Evolutionary conservation across 2,888 invertebrate genomes (phyloP).

Genomic region (Tiphia femorata): DNA sequence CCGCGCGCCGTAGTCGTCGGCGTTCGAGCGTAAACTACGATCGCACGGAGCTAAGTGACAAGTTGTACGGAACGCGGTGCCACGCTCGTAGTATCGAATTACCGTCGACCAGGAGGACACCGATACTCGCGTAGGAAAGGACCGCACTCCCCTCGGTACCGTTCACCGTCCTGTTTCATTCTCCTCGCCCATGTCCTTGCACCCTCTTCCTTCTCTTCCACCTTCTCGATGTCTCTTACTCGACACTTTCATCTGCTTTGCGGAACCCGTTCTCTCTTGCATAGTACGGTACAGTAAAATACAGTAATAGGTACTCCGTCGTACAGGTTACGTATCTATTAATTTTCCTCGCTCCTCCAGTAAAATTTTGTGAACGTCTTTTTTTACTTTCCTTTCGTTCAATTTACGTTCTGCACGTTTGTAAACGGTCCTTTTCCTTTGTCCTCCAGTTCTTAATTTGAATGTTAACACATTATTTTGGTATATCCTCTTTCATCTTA

Average conservation of each 20-base stretch:
- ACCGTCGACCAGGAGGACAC: conserved; percentile 27
- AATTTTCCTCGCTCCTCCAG: no score
- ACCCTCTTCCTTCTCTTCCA: neutral
- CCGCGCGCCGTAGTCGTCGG: no score
- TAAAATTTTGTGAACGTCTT: no score
- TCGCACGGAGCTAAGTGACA: conserved; percentile 36
- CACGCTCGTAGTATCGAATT: conserved; percentile 37
- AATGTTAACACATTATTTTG: no score
- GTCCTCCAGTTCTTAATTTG: no score
- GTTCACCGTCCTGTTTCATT: neutral
- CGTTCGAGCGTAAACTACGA: conserved; percentile 18
- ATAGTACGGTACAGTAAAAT: no score
- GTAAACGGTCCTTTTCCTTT: no score
- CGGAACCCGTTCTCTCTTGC: conserved; percentile 6
- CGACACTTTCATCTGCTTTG: neutral
- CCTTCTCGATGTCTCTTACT: neutral
- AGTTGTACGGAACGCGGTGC: conserved; percentile 34
- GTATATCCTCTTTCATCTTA: no score
- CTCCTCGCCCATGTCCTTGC: neutral
- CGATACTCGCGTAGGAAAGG: conserved; percentile 19
- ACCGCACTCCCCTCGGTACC: neutral
- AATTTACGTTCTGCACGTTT: no score
- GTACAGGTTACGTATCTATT: no score
- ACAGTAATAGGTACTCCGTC: no score
- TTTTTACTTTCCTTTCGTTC: no score